Base-by-base conservation (phyloP, 2,113 vertebrate species). In the Colistium nudipinnis region DNA sequence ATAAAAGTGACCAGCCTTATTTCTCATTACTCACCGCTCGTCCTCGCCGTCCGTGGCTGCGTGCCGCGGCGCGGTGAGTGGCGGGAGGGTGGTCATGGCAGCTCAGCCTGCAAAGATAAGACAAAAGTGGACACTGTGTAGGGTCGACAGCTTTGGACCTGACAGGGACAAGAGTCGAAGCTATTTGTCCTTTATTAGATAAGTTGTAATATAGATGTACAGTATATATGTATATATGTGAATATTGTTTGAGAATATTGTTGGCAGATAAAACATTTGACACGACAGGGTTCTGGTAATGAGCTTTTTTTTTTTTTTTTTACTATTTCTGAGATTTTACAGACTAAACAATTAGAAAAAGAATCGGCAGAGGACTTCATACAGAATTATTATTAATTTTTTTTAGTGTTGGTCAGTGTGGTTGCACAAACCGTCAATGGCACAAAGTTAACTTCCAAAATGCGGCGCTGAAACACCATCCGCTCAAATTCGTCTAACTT, bases 11-110 rank as follows among this genome's bases (percentile, higher is more conserved):
- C 4, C 62, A 48, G 27, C 57, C 31, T 51, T 22, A 44, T 6
- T 16, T 39, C 10, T 62, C 39, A 30, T 24, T 30, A 33, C 86
- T 87, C 57, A 90, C 90, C 73, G 19, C 33, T 63, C 49, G 14
- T 84, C 53, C 2, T 78, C 78, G 22, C 51, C 78, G 54, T 84
- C 77, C 17, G 64, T 47, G 33, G 67, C 52, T 43, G 49, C 38
- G 59, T 30, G 62, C 36, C 31, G 66, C 0, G 62, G 25, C 22
- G 76, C 68, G 12, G 62, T 20, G 39, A 87, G 69, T 11, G 16
- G 44, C 6, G 61, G 48, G 17, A 33, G 59, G 30, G 14, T 45
- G 9, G 62, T 39, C 87, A 91, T 89, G 39, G 66, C 49, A 38
- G 65, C 77, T 43, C 8, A 22, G 10, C 38, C 66, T 74, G 51